These are phyloP conservation scores for Helicoverpa zea DNA, from an alignment of 1,140 invertebrate genomes.

Conservation along the genomic window DNA sequence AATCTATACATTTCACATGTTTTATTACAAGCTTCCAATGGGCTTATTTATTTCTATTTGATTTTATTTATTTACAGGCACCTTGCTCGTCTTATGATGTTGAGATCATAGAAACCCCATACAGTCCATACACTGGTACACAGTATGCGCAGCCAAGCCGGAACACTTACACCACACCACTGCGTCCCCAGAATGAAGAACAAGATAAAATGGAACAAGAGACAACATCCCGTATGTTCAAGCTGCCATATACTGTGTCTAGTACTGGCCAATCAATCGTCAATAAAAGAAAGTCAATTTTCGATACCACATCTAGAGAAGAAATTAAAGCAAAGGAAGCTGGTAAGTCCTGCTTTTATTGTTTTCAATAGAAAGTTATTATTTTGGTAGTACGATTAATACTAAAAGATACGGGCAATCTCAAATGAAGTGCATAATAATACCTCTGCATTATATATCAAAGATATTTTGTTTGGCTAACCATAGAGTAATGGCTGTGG, in stretches of 20 bases:
- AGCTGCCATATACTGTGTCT: slow-evolving; percentile 57
- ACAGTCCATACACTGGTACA: slow-evolving; percentile 17
- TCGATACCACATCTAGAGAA: slow-evolving; percentile 50
- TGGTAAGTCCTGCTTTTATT: background rate
- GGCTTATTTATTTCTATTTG: background rate
- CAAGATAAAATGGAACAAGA: slow-evolving; percentile 55
- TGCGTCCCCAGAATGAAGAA: slow-evolving; percentile 53
- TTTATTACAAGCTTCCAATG: too few species aligned
- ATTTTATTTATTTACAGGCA: slow-evolving; percentile 62
- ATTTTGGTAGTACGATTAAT: background rate
- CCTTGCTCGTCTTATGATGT: slow-evolving; percentile 62
- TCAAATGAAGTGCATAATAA: background rate
- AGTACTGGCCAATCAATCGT: slow-evolving; percentile 53
- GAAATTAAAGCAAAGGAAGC: background rate
- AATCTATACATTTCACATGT: too few species aligned
- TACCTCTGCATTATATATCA: too few species aligned
- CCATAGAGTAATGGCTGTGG: too few species aligned
- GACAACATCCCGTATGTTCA: slow-evolving; percentile 41
- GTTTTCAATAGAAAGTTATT: background rate
- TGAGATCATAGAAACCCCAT: slow-evolving; percentile 59
- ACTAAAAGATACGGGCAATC: background rate
- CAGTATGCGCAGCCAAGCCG: slow-evolving; percentile 20
- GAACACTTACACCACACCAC: slow-evolving; percentile 3
- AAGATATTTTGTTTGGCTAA: too few species aligned
- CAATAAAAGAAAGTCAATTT: slow-evolving; percentile 68